A percentile compares a stretch with the other conserved stretches of the same genome.
Evolutionary conservation across 1,140 invertebrate genomes (phyloP).

Genomic region (Camponotus vicinus): DNA sequence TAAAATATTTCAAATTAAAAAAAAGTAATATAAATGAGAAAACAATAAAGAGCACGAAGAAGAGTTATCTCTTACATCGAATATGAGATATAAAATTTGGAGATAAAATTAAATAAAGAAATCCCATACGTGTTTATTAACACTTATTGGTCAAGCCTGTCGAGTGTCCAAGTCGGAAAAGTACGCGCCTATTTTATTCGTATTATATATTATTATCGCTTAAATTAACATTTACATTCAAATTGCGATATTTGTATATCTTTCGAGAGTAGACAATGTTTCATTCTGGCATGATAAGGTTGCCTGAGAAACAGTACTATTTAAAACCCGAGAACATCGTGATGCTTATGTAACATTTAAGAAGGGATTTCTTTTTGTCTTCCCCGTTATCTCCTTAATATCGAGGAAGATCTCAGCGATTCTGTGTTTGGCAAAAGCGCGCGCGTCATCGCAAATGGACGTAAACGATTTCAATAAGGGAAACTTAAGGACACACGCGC

Average conservation of each 20-base stretch:
- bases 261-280: background rate
- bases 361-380: background rate
- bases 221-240: constrained; percentile 54
- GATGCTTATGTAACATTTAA: constrained; percentile 51
- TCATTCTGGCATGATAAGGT: constrained; percentile 38
- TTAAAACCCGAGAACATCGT: constrained; percentile 16
- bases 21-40: background rate
- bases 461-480: background rate
- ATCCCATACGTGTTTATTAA: background rate
- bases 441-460: background rate
- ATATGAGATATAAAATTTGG: background rate
- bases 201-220: constrained; percentile 39
- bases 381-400: constrained; percentile 24
- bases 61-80: background rate
- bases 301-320: constrained; percentile 29
- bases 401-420: constrained; percentile 5
- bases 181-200: background rate
- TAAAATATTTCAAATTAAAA: background rate
- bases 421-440: constrained; percentile 7
- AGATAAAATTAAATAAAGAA: background rate
- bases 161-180: constrained; percentile 19
- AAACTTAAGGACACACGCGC: background rate
- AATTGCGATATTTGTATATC: constrained; percentile 32
- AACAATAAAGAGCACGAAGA: background rate
- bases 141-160: constrained; percentile 18